These are phyloP conservation scores for Drosophila algonquin DNA, from an alignment of 2,888 invertebrate genomes.

Conservation along the genomic window DNA sequence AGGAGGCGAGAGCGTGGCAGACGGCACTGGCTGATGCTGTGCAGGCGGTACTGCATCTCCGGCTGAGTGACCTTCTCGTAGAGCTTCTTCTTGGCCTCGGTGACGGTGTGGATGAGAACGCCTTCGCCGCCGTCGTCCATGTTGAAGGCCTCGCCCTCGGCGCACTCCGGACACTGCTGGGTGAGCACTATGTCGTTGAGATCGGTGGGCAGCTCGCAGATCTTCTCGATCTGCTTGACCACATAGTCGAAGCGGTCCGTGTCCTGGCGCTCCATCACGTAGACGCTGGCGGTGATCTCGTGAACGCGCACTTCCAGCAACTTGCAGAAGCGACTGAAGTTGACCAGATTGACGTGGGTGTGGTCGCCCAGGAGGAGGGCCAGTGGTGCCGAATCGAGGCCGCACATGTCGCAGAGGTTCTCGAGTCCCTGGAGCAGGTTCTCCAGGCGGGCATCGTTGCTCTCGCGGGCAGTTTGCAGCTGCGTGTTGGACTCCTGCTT, in stretches of 20 bases:
- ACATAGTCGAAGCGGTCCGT: conserved; percentile 66
- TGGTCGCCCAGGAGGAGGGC: conserved; percentile 86
- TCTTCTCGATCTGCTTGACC: conserved; percentile 79
- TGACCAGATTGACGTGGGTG: conserved; percentile 86
- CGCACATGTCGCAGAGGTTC: conserved; percentile 83
- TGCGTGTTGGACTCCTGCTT: conserved; percentile 66
- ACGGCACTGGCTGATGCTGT: conserved; percentile 82
- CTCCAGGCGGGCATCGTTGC: conserved; percentile 69
- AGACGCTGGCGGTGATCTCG: conserved; percentile 85
- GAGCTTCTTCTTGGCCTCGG: conserved; percentile 75
- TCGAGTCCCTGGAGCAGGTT: conserved; percentile 75
- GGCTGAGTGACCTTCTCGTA: conserved; percentile 82
- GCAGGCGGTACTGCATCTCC: conserved; percentile 83
- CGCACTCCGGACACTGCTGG: conserved; percentile 84
- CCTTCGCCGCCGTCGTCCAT: conserved; percentile 81
- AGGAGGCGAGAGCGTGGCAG: conserved; percentile 82
- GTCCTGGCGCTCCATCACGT: conserved; percentile 78
- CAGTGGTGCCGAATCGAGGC: conserved; percentile 85
- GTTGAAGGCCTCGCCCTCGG: conserved; percentile 83
- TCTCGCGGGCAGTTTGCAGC: conserved; percentile 53
- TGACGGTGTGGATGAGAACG: conserved; percentile 64
- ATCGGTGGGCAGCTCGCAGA: conserved; percentile 83
- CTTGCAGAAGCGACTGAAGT: conserved; percentile 85
- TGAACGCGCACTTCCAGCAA: conserved; percentile 85
- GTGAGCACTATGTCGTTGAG: conserved; percentile 84